These are phyloP conservation scores for Eretmocerus hayati DNA, from an alignment of 2,888 invertebrate genomes.

Conservation along the genomic window DNA sequence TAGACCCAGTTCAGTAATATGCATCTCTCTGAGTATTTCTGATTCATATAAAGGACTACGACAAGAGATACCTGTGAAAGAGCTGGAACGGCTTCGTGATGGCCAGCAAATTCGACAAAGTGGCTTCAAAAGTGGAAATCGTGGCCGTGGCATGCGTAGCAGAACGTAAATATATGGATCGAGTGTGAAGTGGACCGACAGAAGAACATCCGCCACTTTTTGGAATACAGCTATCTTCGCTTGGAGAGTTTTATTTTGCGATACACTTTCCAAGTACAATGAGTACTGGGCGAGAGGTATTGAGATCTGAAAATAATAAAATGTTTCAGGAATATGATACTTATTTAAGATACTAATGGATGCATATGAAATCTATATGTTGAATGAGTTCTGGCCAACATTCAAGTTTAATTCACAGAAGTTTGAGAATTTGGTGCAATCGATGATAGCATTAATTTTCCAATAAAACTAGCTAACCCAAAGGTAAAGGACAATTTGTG, in stretches of 20 bases:
- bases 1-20: too few species aligned
- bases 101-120: conserved; percentile 41
- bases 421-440: too few species aligned
- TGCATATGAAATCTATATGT: too few species aligned
- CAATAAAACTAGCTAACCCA: too few species aligned
- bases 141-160: conserved; percentile 49
- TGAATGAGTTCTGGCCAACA: too few species aligned
- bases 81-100: conserved; percentile 36
- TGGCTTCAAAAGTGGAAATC: conserved; percentile 39
- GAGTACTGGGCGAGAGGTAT: conserved; percentile 56
- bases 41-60: too few species aligned
- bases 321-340: too few species aligned
- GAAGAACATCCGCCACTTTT: conserved; percentile 62
- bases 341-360: too few species aligned
- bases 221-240: conserved; percentile 47
- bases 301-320: conserved; percentile 54
- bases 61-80: conserved; percentile 41
- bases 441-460: too few species aligned
- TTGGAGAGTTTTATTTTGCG: conserved; percentile 22
- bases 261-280: conserved; percentile 24
- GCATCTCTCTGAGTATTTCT: too few species aligned
- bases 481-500: too few species aligned
- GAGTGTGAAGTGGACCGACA: conserved; percentile 74
- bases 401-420: too few species aligned
- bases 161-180: conserved; percentile 80